Base-by-base conservation (phyloP, 2,888 invertebrate genomes). In the Patella ulyssiponensis region DNA sequence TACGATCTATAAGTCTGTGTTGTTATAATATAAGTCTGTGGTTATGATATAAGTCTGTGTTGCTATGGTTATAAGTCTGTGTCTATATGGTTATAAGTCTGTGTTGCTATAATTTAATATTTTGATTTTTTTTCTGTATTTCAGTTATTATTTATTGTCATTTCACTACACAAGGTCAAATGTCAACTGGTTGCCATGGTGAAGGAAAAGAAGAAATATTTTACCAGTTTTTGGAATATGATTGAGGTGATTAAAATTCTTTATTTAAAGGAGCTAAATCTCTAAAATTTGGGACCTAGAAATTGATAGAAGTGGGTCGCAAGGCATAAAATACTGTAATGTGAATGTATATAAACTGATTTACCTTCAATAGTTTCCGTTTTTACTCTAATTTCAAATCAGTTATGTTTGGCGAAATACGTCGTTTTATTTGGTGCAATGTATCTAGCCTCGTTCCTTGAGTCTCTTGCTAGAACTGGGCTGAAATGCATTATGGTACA, bases 71-170 rank as follows among this genome's bases (percentile, higher is more conserved):
- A 20, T 20, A 17, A 53, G 27, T 74, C 9, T 58, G 9, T 17
- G 15, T 33, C n/a, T n/a, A n/a, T n/a, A n/a, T 20, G n/a, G 5
- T 64, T 64, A 20, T 20, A 17, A 53, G 27, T 74, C 9, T 58
- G 9, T 17, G 15, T 33, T 15, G 12, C 27, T n/a, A 70, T 53
- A 20, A 17, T 27, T 23, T 14, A 20, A 9, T 20, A 56, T 12
- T 71, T n/a, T 52, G 14, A 23, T 33, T 12, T 54, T 75, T n/a
- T 27, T 27, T 76, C 69, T 73, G 4, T 23, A 52, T 81, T 84
- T 23, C 87, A 91, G 90, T 79, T 91, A 77, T 80, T 90, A 74
- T 90, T 89, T 78, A 86, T 91, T 71, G 77, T 90, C 15, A 78
- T 89, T 56, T 87, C 88, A 27, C 73, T 91, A 80, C 81, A 85